Evolutionary conservation across 2,797 vertebrate genomes (phyloP), one percentile per base, ranked within the genome.

Genomic region (Alouatta caraya): DNA sequence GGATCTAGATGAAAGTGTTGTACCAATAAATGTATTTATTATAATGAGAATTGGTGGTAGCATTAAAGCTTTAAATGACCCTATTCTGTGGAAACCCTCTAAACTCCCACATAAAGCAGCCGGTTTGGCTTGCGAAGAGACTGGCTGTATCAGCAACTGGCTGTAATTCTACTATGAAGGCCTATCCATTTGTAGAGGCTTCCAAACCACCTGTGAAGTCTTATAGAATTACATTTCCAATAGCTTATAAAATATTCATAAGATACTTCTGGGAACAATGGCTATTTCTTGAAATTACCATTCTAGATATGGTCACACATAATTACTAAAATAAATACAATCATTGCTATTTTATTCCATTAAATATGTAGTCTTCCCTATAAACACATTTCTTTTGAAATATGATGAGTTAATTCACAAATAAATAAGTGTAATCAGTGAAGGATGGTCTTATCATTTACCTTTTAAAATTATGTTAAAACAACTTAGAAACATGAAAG

Each of bases 251-350:
- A 96, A 93, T 96, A 91, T 96, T 92, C 97, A 97, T 93, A 92
- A 79, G 67, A 78, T 46, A 93, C 97, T 98, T 19, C 50, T 96
- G 76, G 93, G 55, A 97, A 93, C 82, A 96, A 93, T 96, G 30
- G 3, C 19, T 85, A 72, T 97, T 98, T 98, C 87, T 96, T 98
- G 95, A 90, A 88, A 93, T 98, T 97, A 90, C 55, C 0, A 0
- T 87, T 94, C 93, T 96, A 96, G 64, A 94, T 94, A 61, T 70
- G 24, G 44, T 80, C 46, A 94, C 42, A 70, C 57, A 52, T 44
- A 79, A 94, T 96, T 97, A 93, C n/a, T 94, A 82, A 97, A 97
- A 97, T 96, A 97, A 97, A 97, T 55, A 88, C 57, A 92, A 97
- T 96, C 92, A 59, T 44, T 44, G 91, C 17, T 93, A 2, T 97